phyloP scores from a whole-genome alignment of 1,140 invertebrate genomes.

The Rhagoletis zephyria region DNA sequence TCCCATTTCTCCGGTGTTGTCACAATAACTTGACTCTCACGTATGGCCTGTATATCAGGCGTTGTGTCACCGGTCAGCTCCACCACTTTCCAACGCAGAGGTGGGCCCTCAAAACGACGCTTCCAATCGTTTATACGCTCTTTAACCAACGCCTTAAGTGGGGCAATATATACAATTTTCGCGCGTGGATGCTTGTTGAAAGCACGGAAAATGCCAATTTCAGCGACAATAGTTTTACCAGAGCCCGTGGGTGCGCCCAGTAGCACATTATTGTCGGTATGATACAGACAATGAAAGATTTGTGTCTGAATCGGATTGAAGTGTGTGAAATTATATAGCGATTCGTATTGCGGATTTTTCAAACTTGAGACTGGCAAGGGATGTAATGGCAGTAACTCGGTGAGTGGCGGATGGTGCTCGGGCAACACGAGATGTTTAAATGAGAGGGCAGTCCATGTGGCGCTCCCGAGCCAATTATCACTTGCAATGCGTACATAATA shows the following conservation, averaged over 20 bases:
- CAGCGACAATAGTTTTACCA: constrained; percentile 98
- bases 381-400: constrained; percentile 91
- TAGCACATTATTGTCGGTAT: constrained; percentile 94
- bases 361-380: constrained; percentile 90
- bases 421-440: constrained; percentile 94
- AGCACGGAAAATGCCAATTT: constrained; percentile 96
- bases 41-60: constrained; percentile 91
- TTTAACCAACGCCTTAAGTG: constrained; percentile 96
- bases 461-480: constrained; percentile 92
- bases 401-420: constrained; percentile 93
- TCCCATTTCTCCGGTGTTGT: constrained; percentile 99
- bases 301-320: constrained; percentile 99
- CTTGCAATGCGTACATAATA: constrained; percentile 91
- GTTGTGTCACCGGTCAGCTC: constrained; percentile 97
- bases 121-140: constrained; percentile 98
- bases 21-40: constrained; percentile 91
- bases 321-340: constrained; percentile 91
- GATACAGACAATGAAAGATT: constrained; percentile 96
- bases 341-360: constrained; percentile 84
- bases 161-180: constrained; percentile 98
- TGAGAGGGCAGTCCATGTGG: constrained; percentile 82
- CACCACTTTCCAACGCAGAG: constrained; percentile 88
- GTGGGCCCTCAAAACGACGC: constrained; percentile 82
- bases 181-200: constrained; percentile 87
- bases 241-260: constrained; percentile 98